phyloP scores from a whole-genome alignment of 2,113 vertebrate genomes.

The Todiramphus saurophagus region DNA sequence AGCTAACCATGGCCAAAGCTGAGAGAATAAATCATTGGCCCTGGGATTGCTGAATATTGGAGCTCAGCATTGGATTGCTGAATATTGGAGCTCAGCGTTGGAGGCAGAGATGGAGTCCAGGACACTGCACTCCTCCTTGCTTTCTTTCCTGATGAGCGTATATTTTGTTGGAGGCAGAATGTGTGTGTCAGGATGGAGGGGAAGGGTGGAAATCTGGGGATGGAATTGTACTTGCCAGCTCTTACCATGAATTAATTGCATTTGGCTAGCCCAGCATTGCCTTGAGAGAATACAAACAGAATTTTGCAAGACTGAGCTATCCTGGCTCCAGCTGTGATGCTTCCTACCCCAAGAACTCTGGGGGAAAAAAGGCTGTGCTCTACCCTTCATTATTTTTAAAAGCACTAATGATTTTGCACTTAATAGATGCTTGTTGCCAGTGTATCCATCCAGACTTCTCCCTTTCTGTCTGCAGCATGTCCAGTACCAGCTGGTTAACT shows the following conservation, averaged over 20 bases:
- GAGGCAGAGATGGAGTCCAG: background rate
- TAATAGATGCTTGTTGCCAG: background rate
- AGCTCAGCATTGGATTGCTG: background rate
- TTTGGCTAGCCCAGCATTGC: constrained; percentile 52
- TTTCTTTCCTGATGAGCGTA: background rate
- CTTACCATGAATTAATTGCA: constrained; percentile 46
- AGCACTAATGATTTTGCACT: background rate
- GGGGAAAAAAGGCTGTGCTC: background rate
- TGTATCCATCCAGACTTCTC: background rate
- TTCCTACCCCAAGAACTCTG: constrained; percentile 13
- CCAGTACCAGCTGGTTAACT: background rate
- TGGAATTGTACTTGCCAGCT: constrained; percentile 24
- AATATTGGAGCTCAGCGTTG: background rate
- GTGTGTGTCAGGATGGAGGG: constrained; percentile 19
- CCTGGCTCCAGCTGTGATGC: constrained; percentile 44
- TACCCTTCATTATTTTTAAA: background rate
- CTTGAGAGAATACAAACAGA: constrained; percentile 46
- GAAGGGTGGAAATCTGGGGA: constrained; percentile 53
- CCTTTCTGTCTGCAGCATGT: background rate
- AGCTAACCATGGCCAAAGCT: background rate
- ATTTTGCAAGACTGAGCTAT: constrained; percentile 50
- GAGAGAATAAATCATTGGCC: background rate
- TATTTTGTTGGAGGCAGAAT: constrained; percentile 48
- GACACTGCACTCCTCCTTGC: background rate
- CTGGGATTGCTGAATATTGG: background rate